Evolutionary conservation across 2,797 vertebrate genomes (phyloP).

Genomic region (Acridotheres tristis): DNA sequence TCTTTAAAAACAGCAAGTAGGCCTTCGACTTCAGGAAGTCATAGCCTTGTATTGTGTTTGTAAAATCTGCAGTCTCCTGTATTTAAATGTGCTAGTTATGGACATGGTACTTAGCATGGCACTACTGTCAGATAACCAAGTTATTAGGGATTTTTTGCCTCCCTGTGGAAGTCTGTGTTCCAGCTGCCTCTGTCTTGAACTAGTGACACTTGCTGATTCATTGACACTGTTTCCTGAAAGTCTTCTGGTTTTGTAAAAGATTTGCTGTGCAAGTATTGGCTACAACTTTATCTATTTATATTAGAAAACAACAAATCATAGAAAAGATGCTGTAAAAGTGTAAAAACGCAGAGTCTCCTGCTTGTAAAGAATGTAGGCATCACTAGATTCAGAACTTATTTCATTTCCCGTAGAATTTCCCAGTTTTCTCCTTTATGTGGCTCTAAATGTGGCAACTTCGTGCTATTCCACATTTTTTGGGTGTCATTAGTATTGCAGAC

Average conservation of each 20-base stretch:
- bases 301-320: background rate
- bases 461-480: background rate
- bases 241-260: background rate
- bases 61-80: background rate
- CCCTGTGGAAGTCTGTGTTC: background rate
- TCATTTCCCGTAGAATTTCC: accelerated
- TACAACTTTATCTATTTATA: background rate
- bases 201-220: background rate
- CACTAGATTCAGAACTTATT: background rate
- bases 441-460: background rate
- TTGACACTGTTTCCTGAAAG: accelerated
- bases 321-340: background rate
- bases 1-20: background rate
- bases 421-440: background rate
- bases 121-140: too few relatives aligned
- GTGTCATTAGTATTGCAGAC: background rate
- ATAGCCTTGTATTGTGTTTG: background rate
- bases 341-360: background rate
- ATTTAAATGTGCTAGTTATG: background rate
- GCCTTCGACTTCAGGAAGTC: background rate
- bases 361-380: background rate
- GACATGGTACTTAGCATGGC: accelerated
- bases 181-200: background rate
- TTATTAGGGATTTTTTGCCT: accelerated
- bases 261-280: background rate